A percentile compares a stretch with the other conserved stretches of the same genome.
Evolutionary conservation across 2,113 vertebrate species (phyloP).

Genomic region (Raja brachyura): DNA sequence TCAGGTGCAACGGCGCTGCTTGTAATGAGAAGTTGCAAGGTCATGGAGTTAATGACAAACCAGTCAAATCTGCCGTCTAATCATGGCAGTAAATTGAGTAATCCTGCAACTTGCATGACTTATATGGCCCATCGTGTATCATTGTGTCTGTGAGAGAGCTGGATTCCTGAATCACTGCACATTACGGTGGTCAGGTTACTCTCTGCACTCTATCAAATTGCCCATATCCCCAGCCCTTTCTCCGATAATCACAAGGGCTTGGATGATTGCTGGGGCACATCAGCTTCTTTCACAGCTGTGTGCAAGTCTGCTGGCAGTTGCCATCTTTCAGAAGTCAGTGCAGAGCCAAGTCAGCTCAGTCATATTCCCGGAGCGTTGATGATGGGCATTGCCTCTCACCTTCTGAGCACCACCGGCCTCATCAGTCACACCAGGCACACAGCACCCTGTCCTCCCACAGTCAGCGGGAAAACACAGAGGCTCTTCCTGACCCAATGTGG

Average conservation of each 20-base stretch:
- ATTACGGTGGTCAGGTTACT: neutral
- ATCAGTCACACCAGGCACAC: neutral
- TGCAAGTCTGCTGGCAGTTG: neutral
- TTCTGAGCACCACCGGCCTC: neutral
- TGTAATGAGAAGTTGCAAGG: neutral
- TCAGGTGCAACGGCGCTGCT: neutral
- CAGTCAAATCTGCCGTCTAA: neutral
- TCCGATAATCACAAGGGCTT: neutral
- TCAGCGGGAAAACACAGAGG: neutral
- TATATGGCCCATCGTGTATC: neutral
- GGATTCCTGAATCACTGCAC: neutral
- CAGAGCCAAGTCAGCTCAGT: neutral
- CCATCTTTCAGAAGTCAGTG: neutral
- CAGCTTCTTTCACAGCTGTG: neutral
- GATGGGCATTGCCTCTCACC: neutral
- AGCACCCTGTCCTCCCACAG: neutral
- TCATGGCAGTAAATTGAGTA: neutral
- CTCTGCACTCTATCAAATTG: neutral
- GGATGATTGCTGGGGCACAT: neutral
- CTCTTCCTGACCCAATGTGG: neutral
- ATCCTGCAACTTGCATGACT: neutral
- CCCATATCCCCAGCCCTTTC: neutral
- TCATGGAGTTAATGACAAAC: neutral
- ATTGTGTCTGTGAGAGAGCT: neutral
- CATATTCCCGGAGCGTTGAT: neutral